phyloP scores from a whole-genome alignment of 2,113 vertebrate genomes.

The Coracopsis vasa region DNA sequence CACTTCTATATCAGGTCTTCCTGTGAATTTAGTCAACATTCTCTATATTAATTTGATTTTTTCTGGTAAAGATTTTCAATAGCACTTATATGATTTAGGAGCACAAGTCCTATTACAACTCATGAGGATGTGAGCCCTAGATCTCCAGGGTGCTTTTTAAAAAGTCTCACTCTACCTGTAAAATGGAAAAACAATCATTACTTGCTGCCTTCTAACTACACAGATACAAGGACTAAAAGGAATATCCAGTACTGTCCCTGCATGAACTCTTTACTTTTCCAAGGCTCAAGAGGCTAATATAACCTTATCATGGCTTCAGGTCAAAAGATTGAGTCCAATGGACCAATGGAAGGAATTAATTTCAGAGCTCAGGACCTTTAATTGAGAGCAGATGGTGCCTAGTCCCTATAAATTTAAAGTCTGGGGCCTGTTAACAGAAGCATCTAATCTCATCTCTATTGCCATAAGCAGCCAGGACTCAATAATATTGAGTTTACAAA shows the following conservation, averaged over 20 bases:
- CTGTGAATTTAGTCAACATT: background rate
- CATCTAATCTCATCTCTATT: slow-evolving; percentile 62
- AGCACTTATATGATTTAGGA: background rate
- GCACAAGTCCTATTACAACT: background rate
- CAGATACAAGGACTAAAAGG: background rate
- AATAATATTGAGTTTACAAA: slow-evolving; percentile 57
- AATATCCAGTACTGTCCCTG: slow-evolving; percentile 32
- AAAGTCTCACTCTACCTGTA: background rate
- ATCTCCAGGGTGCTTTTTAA: background rate
- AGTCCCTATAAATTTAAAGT: slow-evolving; percentile 53
- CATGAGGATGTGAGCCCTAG: background rate
- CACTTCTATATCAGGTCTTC: background rate
- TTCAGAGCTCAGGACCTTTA: slow-evolving; percentile 57
- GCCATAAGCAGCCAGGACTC: slow-evolving; percentile 47
- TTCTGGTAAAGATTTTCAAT: background rate
- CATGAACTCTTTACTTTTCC: background rate
- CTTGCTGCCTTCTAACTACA: background rate
- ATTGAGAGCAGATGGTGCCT: slow-evolving; percentile 64
- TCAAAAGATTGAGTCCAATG: slow-evolving; percentile 60
- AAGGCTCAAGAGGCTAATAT: slow-evolving; percentile 13
- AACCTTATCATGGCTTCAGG: slow-evolving; percentile 48
- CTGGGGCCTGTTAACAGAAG: slow-evolving; percentile 56
- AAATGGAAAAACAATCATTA: slow-evolving; percentile 23
- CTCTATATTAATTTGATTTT: slow-evolving; percentile 12
- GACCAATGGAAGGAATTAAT: slow-evolving; percentile 64